Evolutionary conservation across 2,888 invertebrate species (phyloP).

Genomic region (Magallana nippona): DNA sequence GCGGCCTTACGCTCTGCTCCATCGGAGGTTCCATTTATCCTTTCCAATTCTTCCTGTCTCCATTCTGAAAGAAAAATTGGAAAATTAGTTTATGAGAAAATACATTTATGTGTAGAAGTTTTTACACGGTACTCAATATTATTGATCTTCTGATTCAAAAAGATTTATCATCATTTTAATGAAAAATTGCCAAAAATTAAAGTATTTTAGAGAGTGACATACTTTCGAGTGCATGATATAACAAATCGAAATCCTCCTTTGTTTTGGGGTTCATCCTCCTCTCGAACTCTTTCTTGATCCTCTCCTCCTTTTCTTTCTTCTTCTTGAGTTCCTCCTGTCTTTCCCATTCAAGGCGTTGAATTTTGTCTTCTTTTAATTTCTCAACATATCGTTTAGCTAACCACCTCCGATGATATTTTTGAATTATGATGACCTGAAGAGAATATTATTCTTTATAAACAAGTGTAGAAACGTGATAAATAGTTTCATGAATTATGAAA

Average conservation of each 20-base stretch:
- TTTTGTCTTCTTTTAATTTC: conserved; percentile 75
- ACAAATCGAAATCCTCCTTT: conserved; percentile 80
- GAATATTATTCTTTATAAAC: neutral
- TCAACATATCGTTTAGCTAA: conserved; percentile 78
- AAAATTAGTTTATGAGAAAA: neutral
- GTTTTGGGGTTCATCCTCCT: conserved; percentile 79
- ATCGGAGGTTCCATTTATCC: conserved; percentile 75
- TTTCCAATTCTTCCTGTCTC: conserved; percentile 77
- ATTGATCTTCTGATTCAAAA: too few species aligned
- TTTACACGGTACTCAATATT: too few species aligned
- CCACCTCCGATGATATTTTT: conserved; percentile 80
- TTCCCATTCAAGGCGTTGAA: conserved; percentile 77
- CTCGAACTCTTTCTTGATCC: conserved; percentile 78
- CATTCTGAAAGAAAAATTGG: conserved; percentile 73
- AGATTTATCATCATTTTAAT: too few species aligned
- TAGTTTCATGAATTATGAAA: too few species aligned
- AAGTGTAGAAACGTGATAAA: neutral
- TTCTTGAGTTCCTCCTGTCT: conserved; percentile 75
- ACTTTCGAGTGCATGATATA: conserved; percentile 80
- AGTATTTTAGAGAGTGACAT: conserved; percentile 52
- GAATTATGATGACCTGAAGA: conserved; percentile 77
- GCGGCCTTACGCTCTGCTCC: conserved; percentile 81
- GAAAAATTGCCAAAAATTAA: neutral
- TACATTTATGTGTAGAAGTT: neutral
- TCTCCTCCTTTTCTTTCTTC: conserved; percentile 78